phyloP scores from a whole-genome alignment of 1,140 invertebrate genomes.

The Drosophila mayri region DNA sequence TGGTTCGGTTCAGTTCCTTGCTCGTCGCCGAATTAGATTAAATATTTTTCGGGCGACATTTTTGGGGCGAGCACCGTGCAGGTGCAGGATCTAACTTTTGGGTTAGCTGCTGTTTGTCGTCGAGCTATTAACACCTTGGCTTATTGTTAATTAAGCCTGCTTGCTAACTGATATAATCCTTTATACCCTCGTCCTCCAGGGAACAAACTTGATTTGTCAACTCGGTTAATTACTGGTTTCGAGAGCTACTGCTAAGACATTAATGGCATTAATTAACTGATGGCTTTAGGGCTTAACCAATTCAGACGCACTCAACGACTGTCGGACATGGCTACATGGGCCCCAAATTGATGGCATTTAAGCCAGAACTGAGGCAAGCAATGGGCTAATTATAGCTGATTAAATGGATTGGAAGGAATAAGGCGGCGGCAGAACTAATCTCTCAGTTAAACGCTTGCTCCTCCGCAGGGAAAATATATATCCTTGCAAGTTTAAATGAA shows the following conservation, averaged over 20 bases:
- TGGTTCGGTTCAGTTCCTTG: constrained; percentile 1
- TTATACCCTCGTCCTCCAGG: constrained; percentile 13
- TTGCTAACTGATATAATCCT: constrained; percentile 60
- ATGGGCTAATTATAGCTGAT: constrained; percentile 35
- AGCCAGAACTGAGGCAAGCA: constrained; percentile 2
- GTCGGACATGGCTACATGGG: constrained; percentile 6
- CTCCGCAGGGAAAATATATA: not conserved
- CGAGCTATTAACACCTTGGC: constrained; percentile 68
- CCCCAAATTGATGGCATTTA: constrained; percentile 39
- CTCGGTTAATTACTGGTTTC: constrained; percentile 70
- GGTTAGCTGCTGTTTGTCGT: constrained; percentile 40
- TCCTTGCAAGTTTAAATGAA: not conserved
- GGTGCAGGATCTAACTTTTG: constrained; percentile 17
- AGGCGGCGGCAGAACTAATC: not conserved
- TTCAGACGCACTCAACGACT: constrained; percentile 29
- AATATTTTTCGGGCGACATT: constrained; percentile 51
- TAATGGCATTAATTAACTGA: constrained; percentile 76
- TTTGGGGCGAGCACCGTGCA: constrained; percentile 13
- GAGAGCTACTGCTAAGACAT: constrained; percentile 51
- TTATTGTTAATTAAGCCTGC: constrained; percentile 71
- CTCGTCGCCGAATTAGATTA: constrained; percentile 59
- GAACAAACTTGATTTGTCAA: constrained; percentile 66
- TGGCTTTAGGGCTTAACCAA: constrained; percentile 54
- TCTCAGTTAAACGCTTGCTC: not conserved
- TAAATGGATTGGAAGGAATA: constrained; percentile 29